Base-by-base conservation (phyloP, 64 coral and sea anemone genomes). In the Pocillopora verrucosa region DNA sequence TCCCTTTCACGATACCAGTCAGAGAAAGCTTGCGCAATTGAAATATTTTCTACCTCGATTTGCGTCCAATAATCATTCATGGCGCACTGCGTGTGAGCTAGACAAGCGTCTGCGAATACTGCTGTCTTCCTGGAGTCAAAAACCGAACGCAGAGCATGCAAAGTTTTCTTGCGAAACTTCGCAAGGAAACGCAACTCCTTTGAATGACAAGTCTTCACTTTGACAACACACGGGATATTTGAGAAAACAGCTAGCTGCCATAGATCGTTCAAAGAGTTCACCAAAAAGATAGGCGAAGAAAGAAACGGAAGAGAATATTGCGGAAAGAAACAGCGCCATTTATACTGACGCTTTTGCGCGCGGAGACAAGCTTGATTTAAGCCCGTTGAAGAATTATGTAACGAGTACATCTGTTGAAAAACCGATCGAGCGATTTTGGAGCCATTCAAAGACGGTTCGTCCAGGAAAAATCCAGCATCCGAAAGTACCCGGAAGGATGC, bases 181-280 rank as follows among this genome's bases (percentile, higher is more conserved):
- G 74, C 30, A 22, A 91, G 74, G 22, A 13, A n/a, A 65, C 35
- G 63, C 11, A 35, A 63, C 72, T 91, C 79, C 11, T 17, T 35
- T 10, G 59, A 22, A 30, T 60, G 51, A 59, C 89, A 91, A 82
- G 79, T 91, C 25, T 84, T 22, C 2, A 75, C 58, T 61, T 91
- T 76, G 60, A 60, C 17, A 51, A 83, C 63, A 34, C 89, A 91
- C 4, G 65, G 45, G 63, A 91, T 60, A 9, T 64, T 73, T 51
- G 72, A 75, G 20, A 91, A 51, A 34, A 37, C 25, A 4, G 74
- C 79, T 36, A 91, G 76, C 68, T 91, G 89, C 89, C 89, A 91
- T 24, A 58, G 62, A 63, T 91, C 89, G 35, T 91, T 84, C 57
- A 91, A 91, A 2, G 89, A 45, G 45, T 91, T 91, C 17, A 91